Conservation (phyloP, 2,797 vertebrate genomes). For the Brotula barbata region DNA sequence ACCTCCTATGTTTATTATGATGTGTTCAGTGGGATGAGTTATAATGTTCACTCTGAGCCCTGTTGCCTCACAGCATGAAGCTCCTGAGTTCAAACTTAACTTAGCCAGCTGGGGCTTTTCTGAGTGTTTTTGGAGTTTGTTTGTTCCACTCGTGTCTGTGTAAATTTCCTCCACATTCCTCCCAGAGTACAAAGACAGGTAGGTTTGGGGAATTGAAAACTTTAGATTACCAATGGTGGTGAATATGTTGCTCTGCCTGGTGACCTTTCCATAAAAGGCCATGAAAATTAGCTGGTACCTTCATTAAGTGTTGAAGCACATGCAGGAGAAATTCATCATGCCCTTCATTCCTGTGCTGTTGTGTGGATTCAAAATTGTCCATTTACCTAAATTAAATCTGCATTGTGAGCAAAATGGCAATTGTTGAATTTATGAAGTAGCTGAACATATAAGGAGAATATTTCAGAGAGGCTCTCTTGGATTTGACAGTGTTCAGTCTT, state of each 20-base stretch:
- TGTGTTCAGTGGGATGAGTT: too few species aligned
- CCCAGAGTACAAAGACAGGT: not conserved
- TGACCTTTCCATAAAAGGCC: too few species aligned
- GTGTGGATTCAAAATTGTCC: constrained; percentile 5
- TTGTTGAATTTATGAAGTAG: constrained; percentile 43
- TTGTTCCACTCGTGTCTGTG: not conserved
- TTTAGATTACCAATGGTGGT: not conserved
- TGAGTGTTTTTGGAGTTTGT: not conserved
- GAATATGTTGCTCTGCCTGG: too few species aligned
- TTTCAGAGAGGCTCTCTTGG: constrained; percentile 50
- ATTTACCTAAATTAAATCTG: constrained; percentile 32
- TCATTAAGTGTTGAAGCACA: constrained; percentile 2
- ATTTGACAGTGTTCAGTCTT: constrained; percentile 64
- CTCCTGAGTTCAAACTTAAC: not conserved
- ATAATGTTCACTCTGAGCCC: not conserved
- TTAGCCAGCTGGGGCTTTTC: not conserved
- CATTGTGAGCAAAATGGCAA: constrained; percentile 29
- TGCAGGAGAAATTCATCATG: constrained; percentile 16
- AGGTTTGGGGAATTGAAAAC: not conserved
- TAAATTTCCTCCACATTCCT: not conserved
- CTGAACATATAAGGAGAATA: constrained; percentile 45
- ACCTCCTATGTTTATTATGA: not conserved
- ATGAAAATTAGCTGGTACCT: too few species aligned
- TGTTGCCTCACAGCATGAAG: not conserved
- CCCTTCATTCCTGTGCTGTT: constrained; percentile 10